A percentile compares a stretch with the other conserved stretches of the same genome.
Evolutionary conservation across 2,888 invertebrate genomes (phyloP).

Genomic region (Diaperis boleti): DNA sequence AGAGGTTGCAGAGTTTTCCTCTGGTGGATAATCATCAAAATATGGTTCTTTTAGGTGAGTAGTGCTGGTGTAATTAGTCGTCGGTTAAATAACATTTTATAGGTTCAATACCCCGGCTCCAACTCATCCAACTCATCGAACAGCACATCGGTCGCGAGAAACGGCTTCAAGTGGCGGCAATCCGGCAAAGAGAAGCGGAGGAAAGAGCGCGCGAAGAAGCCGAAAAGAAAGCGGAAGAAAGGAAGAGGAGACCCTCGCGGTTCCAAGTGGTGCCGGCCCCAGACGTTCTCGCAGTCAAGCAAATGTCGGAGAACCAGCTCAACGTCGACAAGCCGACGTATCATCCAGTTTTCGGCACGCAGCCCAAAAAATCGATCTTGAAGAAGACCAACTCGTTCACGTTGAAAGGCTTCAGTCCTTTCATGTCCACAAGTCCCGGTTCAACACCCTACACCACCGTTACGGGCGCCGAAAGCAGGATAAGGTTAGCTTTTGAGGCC

Average conservation of each 20-base stretch:
- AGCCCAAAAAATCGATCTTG: slow-evolving; percentile 86
- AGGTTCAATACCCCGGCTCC: slow-evolving; percentile 90
- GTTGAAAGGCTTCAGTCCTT: slow-evolving; percentile 69
- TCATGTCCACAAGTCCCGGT: slow-evolving; percentile 71
- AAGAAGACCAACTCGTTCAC: slow-evolving; percentile 95
- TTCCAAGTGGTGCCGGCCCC: slow-evolving; percentile 84
- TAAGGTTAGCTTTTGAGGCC: slow-evolving; percentile 90
- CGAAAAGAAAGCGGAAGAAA: slow-evolving; percentile 69
- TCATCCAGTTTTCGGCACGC: slow-evolving; percentile 64
- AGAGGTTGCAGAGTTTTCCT: slow-evolving; percentile 85
- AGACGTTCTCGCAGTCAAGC: slow-evolving; percentile 72
- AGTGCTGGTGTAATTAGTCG: not conserved
- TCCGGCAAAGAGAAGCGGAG: slow-evolving; percentile 60
- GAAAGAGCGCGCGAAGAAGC: slow-evolving; percentile 70
- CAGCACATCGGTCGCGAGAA: slow-evolving; percentile 88
- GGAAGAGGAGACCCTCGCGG: slow-evolving; percentile 76
- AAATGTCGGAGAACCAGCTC: slow-evolving; percentile 62
- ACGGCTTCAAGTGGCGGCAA: slow-evolving; percentile 75
- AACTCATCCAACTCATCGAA: slow-evolving; percentile 89
- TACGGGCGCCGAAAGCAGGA: slow-evolving; percentile 88
- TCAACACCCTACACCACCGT: slow-evolving; percentile 83
- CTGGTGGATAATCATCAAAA: slow-evolving; percentile 92
- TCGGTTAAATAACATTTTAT: not conserved
- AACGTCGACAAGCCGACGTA: slow-evolving; percentile 62
- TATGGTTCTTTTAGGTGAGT: slow-evolving; percentile 85